Conservation (phyloP, 2,888 invertebrate species). For the Ligdia adustata region DNA sequence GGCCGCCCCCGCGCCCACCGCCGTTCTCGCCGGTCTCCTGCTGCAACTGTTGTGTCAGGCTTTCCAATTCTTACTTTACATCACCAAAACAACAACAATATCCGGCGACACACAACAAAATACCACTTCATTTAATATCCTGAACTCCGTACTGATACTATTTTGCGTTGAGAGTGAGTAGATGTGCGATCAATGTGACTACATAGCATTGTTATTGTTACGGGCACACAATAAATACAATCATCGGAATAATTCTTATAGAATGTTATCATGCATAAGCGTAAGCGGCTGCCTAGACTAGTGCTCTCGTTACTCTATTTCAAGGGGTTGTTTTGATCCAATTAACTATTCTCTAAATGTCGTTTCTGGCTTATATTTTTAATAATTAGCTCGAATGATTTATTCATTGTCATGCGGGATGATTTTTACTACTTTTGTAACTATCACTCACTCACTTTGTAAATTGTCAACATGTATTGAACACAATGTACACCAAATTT, state of each 20-base stretch:
- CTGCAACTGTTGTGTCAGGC: conserved; percentile 75
- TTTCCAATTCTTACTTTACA: conserved; percentile 46
- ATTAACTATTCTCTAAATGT: conserved; percentile 23
- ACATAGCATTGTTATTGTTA: conserved; percentile 12
- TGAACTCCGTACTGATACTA: not conserved
- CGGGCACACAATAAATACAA: conserved; percentile 2
- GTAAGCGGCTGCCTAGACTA: conserved; percentile 51
- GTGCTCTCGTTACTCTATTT: conserved; percentile 31
- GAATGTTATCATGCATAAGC: conserved; percentile 58
- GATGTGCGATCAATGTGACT: conserved; percentile 17
- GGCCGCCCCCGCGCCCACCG: conserved; percentile 84
- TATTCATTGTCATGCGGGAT: conserved; percentile 37
- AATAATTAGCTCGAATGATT: conserved; percentile 18
- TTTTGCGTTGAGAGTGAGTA: conserved; percentile 1
- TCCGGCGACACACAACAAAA: conserved; percentile 7
- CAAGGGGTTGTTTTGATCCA: conserved; percentile 15
- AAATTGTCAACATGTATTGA: conserved; percentile 22
- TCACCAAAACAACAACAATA: conserved; percentile 12
- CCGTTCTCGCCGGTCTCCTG: conserved; percentile 78
- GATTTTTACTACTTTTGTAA: conserved; percentile 25
- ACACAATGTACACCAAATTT: conserved; percentile 17
- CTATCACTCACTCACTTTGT: conserved; percentile 28
- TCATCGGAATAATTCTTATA: conserved; percentile 14
- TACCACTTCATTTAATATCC: conserved; percentile 1
- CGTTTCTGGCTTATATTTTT: conserved; percentile 13